Conservation (phyloP, 2,113 vertebrate species). For the Gavia stellata region DNA sequence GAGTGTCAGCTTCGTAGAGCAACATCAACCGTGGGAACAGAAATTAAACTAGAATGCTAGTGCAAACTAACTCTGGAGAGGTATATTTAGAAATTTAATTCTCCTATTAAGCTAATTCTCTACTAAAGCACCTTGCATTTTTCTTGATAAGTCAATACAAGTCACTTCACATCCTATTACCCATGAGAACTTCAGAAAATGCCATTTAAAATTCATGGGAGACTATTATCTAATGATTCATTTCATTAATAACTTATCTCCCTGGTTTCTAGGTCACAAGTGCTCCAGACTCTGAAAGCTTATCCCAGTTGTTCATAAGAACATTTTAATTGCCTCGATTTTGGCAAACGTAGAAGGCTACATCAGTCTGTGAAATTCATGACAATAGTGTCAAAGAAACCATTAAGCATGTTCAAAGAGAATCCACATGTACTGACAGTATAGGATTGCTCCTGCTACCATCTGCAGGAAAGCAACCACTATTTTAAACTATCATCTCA, state of each 20-base stretch:
- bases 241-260: slow-evolving; percentile 14
- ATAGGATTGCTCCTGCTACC: neutral
- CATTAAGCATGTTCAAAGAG: neutral
- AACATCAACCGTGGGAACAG: neutral
- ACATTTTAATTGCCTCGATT: neutral
- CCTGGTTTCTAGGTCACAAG: neutral
- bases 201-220: slow-evolving; percentile 22
- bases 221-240: neutral
- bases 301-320: neutral
- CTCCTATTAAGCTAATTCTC: slow-evolving; percentile 1
- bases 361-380: neutral
- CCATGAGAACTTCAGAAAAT: neutral
- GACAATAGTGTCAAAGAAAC: neutral
- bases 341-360: neutral
- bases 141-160: neutral
- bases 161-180: neutral
- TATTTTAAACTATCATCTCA: neutral
- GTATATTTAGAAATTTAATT: slow-evolving; percentile 1
- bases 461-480: neutral
- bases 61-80: neutral
- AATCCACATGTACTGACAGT: neutral
- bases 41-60: neutral
- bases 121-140: neutral
- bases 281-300: neutral
- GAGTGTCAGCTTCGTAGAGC: neutral